Evolutionary conservation across 2,888 invertebrate genomes (phyloP), one percentile per base, ranked within the genome.

Genomic region (Anthrax anthrax): DNA sequence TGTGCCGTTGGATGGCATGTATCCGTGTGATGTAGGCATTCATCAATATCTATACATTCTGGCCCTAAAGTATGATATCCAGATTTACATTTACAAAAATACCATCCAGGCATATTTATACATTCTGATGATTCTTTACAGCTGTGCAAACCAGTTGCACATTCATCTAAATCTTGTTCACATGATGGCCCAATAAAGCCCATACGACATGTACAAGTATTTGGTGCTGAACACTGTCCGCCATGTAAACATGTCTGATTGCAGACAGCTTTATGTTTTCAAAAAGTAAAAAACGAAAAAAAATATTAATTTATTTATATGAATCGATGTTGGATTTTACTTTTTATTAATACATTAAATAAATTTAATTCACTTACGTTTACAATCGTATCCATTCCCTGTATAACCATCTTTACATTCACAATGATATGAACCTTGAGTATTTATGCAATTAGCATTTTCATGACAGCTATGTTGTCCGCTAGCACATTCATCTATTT

Each of bases 41-140:
- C 90, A 67, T 90, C 80, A 47, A 88, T 77, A 71, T 90, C 69
- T 49, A 70, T 72, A 62, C 72, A 73, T 59, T 73, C 73, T 54
- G 70, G 67, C 40, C 72, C 64, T 38, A 73, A 73, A 49, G 77
- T 75, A 18, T 77, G 74, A 70, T 82, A 90, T 5, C 90, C 90
- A 47, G 77, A 75, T 54, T 80, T 78, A 67, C 90, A 90, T 57
- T 84, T 80, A 69, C 91, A 91, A 67, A 86, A 84, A 71, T 86
- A 88, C 78, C 87, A 88, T 56, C 90, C 90, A 39, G 87, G 87
- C 75, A 84, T 84, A 70, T 90, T 90, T 67, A 87, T 78, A 70
- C 90, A 90, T 46, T 75, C 72, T 44, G 88, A 84, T 55, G 82
- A 78, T 54, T 76, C 73, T 55, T 81, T 80, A 69, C 90, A 90